These are phyloP conservation scores for Syrrhaptes paradoxus DNA, from an alignment of 2,113 vertebrate genomes.

Conservation along the genomic window DNA sequence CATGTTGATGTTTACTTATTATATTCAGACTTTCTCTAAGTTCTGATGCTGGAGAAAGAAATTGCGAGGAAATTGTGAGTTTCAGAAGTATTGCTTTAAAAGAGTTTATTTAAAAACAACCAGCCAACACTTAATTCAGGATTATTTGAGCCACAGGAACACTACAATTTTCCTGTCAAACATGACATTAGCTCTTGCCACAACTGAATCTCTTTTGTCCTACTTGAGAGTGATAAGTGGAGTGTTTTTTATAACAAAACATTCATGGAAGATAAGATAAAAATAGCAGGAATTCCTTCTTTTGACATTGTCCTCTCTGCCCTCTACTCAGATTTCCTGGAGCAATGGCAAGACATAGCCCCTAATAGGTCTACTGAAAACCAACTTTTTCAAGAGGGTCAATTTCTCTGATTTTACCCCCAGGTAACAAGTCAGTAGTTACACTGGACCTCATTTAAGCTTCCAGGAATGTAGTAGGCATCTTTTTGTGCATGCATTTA, in stretches of 20 bases:
- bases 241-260: conserved; percentile 38
- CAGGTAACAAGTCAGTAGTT: background rate
- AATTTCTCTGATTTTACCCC: background rate
- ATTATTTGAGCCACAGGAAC: conserved; percentile 5
- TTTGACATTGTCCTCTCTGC: background rate
- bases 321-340: background rate
- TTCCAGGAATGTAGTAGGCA: background rate
- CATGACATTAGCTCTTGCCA: conserved; percentile 6
- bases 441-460: background rate
- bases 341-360: background rate
- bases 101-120: background rate
- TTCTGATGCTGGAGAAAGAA: background rate
- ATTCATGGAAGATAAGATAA: conserved; percentile 38
- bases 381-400: background rate
- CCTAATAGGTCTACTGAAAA: background rate
- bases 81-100: background rate
- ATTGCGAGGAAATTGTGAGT: background rate
- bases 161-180: conserved; percentile 32
- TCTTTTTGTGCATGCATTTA: background rate
- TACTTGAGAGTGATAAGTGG: conserved; percentile 36
- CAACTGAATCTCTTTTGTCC: conserved; percentile 15
- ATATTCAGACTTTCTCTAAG: background rate
- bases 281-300: conserved; percentile 30
- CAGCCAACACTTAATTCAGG: conserved; percentile 19
- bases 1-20: background rate